phyloP scores from a whole-genome alignment of 1,140 invertebrate species.

The Psix sp. region DNA sequence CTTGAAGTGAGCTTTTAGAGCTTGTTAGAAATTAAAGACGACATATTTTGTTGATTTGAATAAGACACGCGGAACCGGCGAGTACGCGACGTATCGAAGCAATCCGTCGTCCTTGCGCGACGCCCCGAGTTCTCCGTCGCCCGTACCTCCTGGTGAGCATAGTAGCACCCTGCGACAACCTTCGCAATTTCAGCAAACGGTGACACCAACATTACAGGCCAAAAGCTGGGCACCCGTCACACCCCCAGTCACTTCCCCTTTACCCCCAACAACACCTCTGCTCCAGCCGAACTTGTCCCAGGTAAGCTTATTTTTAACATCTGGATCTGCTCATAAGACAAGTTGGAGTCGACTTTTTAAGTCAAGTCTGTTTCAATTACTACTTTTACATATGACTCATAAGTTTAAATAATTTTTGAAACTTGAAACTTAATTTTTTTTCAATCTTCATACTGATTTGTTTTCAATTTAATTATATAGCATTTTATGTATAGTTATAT shows the following conservation, averaged over 20 bases:
- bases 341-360: no score
- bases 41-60: constrained; percentile 47
- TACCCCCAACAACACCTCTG: constrained; percentile 71
- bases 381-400: no score
- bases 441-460: no score
- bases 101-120: constrained; percentile 62
- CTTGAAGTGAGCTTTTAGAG: constrained; percentile 7
- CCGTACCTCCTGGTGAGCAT: constrained; percentile 64
- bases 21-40: constrained; percentile 28
- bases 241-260: constrained; percentile 73
- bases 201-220: constrained; percentile 32
- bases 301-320: constrained; percentile 39
- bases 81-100: constrained; percentile 69
- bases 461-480: no score
- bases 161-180: constrained; percentile 65
- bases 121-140: constrained; percentile 64
- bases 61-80: constrained; percentile 72
- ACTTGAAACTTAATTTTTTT: no score
- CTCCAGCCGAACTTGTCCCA: constrained; percentile 61
- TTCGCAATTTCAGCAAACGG: constrained; percentile 64
- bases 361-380: no score
- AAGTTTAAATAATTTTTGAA: no score
- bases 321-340: no score
- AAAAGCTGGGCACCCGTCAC: constrained; percentile 71
- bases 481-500: no score